phyloP scores from a whole-genome alignment of 2,797 vertebrate genomes.

The Sebastes minor region DNA sequence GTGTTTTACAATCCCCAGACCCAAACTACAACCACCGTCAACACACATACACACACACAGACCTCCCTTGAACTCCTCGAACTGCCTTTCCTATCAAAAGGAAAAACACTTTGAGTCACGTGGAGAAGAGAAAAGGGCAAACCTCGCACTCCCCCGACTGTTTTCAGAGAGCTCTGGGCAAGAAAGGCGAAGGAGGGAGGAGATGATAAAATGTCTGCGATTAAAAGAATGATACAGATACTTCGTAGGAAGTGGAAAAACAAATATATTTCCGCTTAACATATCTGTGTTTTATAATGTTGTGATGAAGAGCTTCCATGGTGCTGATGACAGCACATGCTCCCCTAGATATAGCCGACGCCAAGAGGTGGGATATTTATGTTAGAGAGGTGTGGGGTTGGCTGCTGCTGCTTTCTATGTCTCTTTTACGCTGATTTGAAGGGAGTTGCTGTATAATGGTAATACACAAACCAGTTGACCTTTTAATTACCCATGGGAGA shows the following conservation, averaged over 20 bases:
- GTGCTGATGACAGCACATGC: conserved; percentile 28
- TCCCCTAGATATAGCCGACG: conserved; percentile 23
- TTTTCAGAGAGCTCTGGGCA: neutral
- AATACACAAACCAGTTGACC: conserved; percentile 47
- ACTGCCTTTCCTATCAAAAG: conserved; percentile 35
- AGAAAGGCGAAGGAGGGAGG: neutral
- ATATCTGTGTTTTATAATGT: conserved; percentile 42
- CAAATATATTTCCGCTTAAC: conserved; percentile 32
- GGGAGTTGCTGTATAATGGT: conserved; percentile 26
- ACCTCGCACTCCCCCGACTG: neutral
- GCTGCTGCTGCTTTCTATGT: conserved; percentile 25
- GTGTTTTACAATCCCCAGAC: neutral
- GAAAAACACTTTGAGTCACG: conserved; percentile 38
- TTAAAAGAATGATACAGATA: conserved; percentile 35
- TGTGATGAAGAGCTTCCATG: conserved; percentile 34
- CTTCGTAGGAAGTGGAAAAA: conserved; percentile 29
- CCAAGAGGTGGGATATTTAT: conserved; percentile 33
- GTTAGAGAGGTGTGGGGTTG: conserved; percentile 30
- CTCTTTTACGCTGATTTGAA: conserved; percentile 33
- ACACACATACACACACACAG: neutral
- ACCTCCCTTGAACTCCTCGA: conserved; percentile 26
- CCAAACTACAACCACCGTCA: neutral
- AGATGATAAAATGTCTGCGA: conserved; percentile 21
- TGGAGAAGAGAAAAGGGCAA: conserved; percentile 12
- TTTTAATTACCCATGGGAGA: conserved; percentile 48